Evolutionary conservation across 2,888 invertebrate genomes (phyloP).

Genomic region (Operophtera brumata): DNA sequence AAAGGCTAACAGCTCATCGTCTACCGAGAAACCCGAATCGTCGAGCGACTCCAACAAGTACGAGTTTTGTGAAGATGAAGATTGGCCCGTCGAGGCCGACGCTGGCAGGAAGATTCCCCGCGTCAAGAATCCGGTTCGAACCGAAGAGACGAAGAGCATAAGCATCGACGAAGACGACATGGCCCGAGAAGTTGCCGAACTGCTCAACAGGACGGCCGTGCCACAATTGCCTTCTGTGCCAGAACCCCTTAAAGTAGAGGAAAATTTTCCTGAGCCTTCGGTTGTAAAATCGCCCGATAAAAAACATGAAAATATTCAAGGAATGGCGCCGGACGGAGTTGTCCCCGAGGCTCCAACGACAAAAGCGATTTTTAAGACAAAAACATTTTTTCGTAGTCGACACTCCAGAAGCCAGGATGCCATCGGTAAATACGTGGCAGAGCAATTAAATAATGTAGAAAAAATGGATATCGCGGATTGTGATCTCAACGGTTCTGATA

Average conservation of each 20-base stretch:
- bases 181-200: slow-evolving; percentile 80
- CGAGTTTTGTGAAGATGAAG: slow-evolving; percentile 89
- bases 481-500: slow-evolving; percentile 68
- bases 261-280: slow-evolving; percentile 81
- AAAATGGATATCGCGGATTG: slow-evolving; percentile 66
- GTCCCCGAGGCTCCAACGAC: slow-evolving; percentile 48
- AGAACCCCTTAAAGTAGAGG: slow-evolving; percentile 74
- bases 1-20: slow-evolving; percentile 43
- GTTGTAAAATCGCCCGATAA: slow-evolving; percentile 75
- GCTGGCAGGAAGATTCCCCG: slow-evolving; percentile 84
- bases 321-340: slow-evolving; percentile 46
- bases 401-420: slow-evolving; percentile 79
- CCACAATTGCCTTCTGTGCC: slow-evolving; percentile 80
- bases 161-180: slow-evolving; percentile 73
- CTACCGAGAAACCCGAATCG: slow-evolving; percentile 66
- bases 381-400: slow-evolving; percentile 79
- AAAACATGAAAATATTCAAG: slow-evolving; percentile 45
- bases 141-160: slow-evolving; percentile 65
- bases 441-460: slow-evolving; percentile 72
- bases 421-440: slow-evolving; percentile 77
- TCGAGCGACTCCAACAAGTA: slow-evolving; percentile 86
- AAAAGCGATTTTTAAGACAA: slow-evolving; percentile 78
- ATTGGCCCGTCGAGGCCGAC: slow-evolving; percentile 78
- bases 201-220: slow-evolving; percentile 82
- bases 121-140: slow-evolving; percentile 72